Evolutionary conservation across 2,797 vertebrate species (phyloP).

Genomic region (Ctenopoma multispine): DNA sequence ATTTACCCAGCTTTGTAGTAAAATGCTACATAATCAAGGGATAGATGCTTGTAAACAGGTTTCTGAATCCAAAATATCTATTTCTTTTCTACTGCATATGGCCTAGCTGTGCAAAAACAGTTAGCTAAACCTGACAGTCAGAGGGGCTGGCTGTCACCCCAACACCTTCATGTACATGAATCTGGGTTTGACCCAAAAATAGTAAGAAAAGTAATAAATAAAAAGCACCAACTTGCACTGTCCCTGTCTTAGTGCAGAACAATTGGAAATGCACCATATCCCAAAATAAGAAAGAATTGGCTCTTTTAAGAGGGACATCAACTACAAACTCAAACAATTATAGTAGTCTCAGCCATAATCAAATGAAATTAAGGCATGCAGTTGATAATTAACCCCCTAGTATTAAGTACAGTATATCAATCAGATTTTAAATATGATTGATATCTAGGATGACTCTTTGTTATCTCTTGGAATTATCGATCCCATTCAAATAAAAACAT

Average conservation of each 20-base stretch:
- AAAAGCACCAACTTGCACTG: conserved; percentile 52
- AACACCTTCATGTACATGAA: no score
- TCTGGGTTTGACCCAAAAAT: conserved; percentile 40
- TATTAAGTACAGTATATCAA: not conserved
- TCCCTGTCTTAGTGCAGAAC: conserved; percentile 57
- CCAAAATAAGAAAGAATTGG: conserved; percentile 63
- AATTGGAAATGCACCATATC: conserved; percentile 63
- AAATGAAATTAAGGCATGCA: conserved; percentile 31
- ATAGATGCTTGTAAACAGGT: conserved; percentile 21
- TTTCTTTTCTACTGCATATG: no score
- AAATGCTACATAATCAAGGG: conserved; percentile 6
- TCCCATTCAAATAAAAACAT: conserved; percentile 19
- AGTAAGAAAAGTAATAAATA: conserved; percentile 68
- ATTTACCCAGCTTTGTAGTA: conserved; percentile 32
- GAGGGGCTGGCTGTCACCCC: not conserved
- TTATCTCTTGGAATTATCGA: conserved; percentile 8
- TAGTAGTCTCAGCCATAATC: conserved; percentile 17
- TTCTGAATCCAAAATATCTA: conserved; percentile 1
- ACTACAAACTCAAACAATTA: conserved; percentile 36
- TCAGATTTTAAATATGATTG: conserved; percentile 7
- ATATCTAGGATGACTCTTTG: not conserved
- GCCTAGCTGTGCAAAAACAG: no score
- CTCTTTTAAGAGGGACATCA: conserved; percentile 25
- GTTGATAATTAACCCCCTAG: conserved; percentile 24
- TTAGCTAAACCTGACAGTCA: conserved; percentile 1